Conservation (phyloP, 2,113 vertebrate genomes). For the Osmerus eperlanus region DNA sequence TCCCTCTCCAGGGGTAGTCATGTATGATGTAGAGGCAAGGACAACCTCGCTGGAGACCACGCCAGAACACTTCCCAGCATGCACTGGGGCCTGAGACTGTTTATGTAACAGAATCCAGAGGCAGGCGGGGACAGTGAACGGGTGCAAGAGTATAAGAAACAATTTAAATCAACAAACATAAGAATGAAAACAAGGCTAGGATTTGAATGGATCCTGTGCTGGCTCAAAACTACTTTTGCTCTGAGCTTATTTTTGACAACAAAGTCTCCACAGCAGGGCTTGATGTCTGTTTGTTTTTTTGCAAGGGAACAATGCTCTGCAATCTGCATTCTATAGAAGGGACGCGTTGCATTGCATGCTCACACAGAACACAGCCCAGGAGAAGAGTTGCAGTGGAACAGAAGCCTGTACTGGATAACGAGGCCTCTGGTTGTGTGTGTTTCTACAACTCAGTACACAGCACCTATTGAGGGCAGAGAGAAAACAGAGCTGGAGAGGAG, state of each 20-base stretch:
- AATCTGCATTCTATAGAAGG: no score
- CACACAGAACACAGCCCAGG: no score
- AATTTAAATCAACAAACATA: neutral
- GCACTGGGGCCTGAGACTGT: neutral
- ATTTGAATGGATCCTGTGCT: neutral
- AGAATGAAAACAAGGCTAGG: neutral
- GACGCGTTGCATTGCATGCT: no score
- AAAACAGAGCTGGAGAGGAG: neutral
- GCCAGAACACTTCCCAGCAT: slow-evolving; percentile 1
- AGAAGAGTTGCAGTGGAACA: no score
- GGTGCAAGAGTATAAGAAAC: neutral
- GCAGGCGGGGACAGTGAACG: neutral
- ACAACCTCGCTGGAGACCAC: neutral
- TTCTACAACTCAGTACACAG: neutral
- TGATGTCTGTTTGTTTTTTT: no score
- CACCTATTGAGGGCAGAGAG: neutral
- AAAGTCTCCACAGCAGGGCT: no score
- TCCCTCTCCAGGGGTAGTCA: neutral
- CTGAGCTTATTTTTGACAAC: neutral
- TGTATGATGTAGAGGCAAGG: neutral
- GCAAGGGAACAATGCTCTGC: no score
- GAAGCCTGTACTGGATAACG: neutral
- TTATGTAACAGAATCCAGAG: neutral
- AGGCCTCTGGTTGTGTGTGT: neutral
- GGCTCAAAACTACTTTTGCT: neutral